phyloP scores from a whole-genome alignment of 2,888 invertebrate species.

The Onthophagus sagittarius region DNA sequence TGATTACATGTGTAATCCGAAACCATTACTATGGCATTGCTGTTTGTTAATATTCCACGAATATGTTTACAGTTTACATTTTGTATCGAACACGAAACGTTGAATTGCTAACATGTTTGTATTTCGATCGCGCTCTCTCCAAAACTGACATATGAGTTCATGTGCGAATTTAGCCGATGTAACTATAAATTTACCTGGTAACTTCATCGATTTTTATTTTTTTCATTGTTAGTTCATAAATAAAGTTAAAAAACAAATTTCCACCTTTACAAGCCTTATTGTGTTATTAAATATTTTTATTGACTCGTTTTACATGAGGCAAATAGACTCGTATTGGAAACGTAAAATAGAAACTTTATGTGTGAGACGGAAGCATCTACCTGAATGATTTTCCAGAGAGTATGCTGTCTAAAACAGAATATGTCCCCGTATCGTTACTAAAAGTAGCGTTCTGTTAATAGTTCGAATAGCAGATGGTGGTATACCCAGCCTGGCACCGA shows the following conservation, averaged over 20 bases:
- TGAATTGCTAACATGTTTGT: neutral
- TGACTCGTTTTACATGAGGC: too few species aligned
- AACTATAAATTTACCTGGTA: neutral
- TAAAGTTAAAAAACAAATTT: neutral
- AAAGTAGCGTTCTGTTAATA: neutral
- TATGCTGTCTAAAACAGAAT: neutral
- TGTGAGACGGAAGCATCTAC: neutral
- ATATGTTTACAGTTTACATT: neutral
- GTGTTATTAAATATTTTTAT: too few species aligned
- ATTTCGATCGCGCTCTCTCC: neutral
- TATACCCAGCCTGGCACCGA: neutral
- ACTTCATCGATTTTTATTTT: neutral
- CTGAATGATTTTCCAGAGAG: neutral
- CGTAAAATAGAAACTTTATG: neutral
- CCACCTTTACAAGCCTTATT: too few species aligned
- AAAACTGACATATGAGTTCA: neutral
- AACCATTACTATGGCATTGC: neutral
- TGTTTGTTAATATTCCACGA: neutral
- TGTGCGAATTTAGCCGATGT: neutral
- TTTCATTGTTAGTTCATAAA: neutral
- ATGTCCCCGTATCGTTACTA: neutral
- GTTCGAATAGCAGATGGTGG: neutral
- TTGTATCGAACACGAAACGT: neutral
- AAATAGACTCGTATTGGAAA: too few species aligned
- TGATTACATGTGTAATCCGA: too few species aligned